Base-by-base conservation (phyloP, 2,888 invertebrate species). In the Eledona agricola region DNA sequence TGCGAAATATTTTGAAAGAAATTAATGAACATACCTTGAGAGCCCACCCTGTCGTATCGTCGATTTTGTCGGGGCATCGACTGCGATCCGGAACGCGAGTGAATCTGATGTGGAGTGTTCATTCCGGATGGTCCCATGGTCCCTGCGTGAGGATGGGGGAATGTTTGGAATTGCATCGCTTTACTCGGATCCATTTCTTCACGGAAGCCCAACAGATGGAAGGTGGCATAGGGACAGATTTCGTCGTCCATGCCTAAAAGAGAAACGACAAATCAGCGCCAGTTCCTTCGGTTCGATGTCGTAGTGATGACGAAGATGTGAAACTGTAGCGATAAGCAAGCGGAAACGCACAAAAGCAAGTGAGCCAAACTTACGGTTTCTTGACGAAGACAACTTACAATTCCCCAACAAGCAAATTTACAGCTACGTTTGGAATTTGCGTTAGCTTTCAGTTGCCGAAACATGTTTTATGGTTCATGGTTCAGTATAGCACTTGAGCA, bases 151-250 rank as follows among this genome's bases (percentile, higher is more conserved):
- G 87, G 87, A 76, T 93, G 92, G 1, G 89, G 89, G 82, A 89
- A 89, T 64, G 93, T 90, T 79, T 93, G 83, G 87, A 93, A 92
- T 79, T 92, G 83, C 87, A 92, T 84, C 22, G 91, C 91, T 80
- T 93, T 93, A 76, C 83, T 88, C 31, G 93, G 93, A 77, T 94
- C 93, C 93, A 94, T 93, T 83, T 94, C 93, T 76, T 94, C 93
- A 67, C 94, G 90, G 88, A 94, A 94, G 64, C 93, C 94, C 50
- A 94, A 85, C 71, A 94, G 83, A 77, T 96, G 95, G 89, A 96
- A 96, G 25, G 96, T 96, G 4, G 96, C 96, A 79, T 96, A 96
- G 26, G 96, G 96, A 79, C 95, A 95, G 75, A 96, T 95, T 78
- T 96, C 95, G 73, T 95, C 95, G 75, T 96, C 93, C 88, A 93